These are phyloP conservation scores for Meles meles DNA, from an alignment of 2,113 vertebrate species.

Conservation along the genomic window DNA sequence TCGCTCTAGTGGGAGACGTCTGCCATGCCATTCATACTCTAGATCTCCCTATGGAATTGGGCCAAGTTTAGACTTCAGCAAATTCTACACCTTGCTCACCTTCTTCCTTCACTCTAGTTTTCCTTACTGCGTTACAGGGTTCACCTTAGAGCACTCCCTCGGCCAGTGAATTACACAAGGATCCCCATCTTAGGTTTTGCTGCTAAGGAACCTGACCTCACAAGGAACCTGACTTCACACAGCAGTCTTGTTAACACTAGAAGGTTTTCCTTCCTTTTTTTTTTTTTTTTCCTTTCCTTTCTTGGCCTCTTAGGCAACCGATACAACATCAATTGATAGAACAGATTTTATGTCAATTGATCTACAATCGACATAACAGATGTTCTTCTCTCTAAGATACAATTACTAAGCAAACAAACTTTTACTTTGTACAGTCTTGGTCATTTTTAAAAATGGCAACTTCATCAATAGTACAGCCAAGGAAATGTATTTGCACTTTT, in stretches of 20 bases:
- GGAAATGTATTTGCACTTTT: background rate
- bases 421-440: background rate
- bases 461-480: background rate
- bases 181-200: background rate
- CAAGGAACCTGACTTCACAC: background rate
- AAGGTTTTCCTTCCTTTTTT: background rate
- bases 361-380: background rate
- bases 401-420: background rate
- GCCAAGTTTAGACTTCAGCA: background rate
- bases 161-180: too few relatives aligned
- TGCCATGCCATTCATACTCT: background rate
- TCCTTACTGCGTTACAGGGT: background rate
- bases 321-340: background rate
- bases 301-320: background rate
- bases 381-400: background rate
- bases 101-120: background rate
- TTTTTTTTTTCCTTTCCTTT: background rate
- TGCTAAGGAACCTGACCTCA: background rate
- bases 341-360: background rate
- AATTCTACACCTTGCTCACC: background rate
- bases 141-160: background rate
- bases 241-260: background rate
- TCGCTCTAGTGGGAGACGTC: background rate
- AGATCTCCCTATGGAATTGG: background rate
- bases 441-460: slow-evolving; percentile 7